Percentiles rank a stretch among this genome's conserved stretches.
These are phyloP conservation scores for Bos taurus DNA, from an alignment of 2,113 vertebrate species.

Conservation along the genomic window DNA sequence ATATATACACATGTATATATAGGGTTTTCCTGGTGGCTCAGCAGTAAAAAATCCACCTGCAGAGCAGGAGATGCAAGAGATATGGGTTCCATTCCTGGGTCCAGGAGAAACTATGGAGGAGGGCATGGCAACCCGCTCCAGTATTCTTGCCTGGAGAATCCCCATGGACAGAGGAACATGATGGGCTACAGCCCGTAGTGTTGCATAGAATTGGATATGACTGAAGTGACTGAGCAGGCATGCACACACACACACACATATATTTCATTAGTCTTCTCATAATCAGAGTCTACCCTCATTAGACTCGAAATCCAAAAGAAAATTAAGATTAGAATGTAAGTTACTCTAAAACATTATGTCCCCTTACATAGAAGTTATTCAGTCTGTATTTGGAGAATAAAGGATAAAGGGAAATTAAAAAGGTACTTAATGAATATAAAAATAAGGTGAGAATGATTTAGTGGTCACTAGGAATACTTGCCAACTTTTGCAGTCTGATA, in stretches of 20 bases:
- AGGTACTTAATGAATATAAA: background rate
- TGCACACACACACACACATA: accelerated
- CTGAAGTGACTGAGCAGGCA: background rate
- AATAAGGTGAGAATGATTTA: background rate
- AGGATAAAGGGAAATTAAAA: background rate
- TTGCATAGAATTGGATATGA: background rate
- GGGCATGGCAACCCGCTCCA: background rate
- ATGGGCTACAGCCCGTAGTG: background rate
- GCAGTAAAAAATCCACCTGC: background rate
- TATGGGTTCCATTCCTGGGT: background rate
- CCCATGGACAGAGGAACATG: background rate
- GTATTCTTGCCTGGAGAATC: background rate
- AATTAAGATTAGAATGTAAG: background rate
- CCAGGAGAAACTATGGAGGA: background rate
- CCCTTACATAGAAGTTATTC: background rate
- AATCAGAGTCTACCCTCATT: background rate
- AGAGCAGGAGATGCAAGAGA: background rate
- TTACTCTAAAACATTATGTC: background rate
- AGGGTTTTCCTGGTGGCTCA: background rate
- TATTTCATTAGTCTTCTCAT: background rate
- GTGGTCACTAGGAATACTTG: background rate
- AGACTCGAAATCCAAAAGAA: background rate
- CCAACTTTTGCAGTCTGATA: background rate
- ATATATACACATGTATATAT: background rate
- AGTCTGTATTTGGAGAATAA: background rate